A percentile compares a stretch with the other conserved stretches of the same genome.
Evolutionary conservation across 1,140 invertebrate species (phyloP).

Genomic region (Drosophila persimilis): DNA sequence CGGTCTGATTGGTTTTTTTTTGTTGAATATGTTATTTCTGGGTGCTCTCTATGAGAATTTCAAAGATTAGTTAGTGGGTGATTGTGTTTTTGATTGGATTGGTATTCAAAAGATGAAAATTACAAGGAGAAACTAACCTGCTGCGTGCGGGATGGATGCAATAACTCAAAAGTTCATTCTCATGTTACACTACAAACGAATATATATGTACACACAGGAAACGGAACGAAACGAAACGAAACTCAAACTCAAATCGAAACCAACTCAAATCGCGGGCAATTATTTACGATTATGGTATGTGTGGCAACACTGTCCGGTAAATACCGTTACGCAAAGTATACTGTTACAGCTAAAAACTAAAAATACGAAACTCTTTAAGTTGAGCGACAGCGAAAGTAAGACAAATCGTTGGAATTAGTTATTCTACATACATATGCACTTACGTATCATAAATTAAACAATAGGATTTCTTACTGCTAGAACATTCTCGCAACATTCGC

Average conservation of each 20-base stretch:
- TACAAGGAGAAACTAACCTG: constrained; percentile 33
- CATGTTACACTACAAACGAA: constrained; percentile 24
- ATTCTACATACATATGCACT: constrained; percentile 7
- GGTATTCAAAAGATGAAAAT: background rate
- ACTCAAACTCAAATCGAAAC: no score
- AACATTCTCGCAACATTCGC: constrained; percentile 1
- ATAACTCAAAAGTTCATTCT: constrained; percentile 32
- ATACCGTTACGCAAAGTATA: constrained; percentile 9
- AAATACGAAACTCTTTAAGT: constrained; percentile 9
- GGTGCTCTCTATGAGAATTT: constrained; percentile 1
- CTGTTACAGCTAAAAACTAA: constrained; percentile 7
- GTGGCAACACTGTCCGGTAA: background rate
- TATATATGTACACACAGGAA: constrained; percentile 23
- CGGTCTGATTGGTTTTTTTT: no score
- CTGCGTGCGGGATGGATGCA: constrained; percentile 26
- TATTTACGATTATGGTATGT: background rate
- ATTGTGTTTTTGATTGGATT: constrained; percentile 21
- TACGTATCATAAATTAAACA: background rate
- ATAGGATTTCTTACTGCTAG: constrained; percentile 4
- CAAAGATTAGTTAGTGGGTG: constrained; percentile 18
- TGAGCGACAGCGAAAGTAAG: background rate
- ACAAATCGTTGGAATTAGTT: background rate
- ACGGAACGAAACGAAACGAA: constrained; percentile 19
- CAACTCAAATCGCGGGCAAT: constrained; percentile 14
- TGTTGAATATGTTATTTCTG: no score